Conservation (phyloP, 1,140 invertebrate genomes). For the Sinella curviseta region DNA sequence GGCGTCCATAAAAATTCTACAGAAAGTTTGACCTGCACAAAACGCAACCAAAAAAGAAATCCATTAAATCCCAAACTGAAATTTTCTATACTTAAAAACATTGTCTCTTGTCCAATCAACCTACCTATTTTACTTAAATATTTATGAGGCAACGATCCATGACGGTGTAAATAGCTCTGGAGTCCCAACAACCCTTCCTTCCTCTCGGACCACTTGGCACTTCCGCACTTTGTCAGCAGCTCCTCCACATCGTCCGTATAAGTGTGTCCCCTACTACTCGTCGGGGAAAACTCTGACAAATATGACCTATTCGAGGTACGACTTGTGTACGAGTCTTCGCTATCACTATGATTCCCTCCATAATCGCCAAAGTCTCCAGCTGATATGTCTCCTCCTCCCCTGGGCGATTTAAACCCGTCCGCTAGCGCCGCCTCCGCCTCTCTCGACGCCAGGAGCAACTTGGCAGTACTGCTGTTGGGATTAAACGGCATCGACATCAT, state of each 20-base stretch:
- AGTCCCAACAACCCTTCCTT: slow-evolving; percentile 48
- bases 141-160: slow-evolving; percentile 45
- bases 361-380: slow-evolving; percentile 47
- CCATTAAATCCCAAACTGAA: not conserved
- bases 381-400: slow-evolving; percentile 41
- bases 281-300: slow-evolving; percentile 48
- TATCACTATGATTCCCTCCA: slow-evolving; percentile 49
- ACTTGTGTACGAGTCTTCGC: slow-evolving; percentile 48
- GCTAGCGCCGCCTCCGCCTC: slow-evolving; percentile 45
- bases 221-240: slow-evolving; percentile 48
- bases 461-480: slow-evolving; percentile 42
- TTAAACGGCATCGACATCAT: slow-evolving; percentile 26
- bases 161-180: slow-evolving; percentile 44
- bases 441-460: slow-evolving; percentile 44
- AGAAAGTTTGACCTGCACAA: slow-evolving; percentile 48
- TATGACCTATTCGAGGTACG: slow-evolving; percentile 42
- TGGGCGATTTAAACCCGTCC: slow-evolving; percentile 34
- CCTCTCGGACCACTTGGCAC: slow-evolving; percentile 50
- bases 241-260: slow-evolving; percentile 48
- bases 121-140: slow-evolving; percentile 48
- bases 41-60: slow-evolving; percentile 26
- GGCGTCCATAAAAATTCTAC: slow-evolving; percentile 50
- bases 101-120: not conserved
- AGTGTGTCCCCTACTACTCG: slow-evolving; percentile 42
- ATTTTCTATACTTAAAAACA: not conserved